Evolutionary conservation across 2,797 vertebrate species (phyloP), one percentile per base, ranked within the genome.

Genomic region (Enteromius afrohamiltoni): DNA sequence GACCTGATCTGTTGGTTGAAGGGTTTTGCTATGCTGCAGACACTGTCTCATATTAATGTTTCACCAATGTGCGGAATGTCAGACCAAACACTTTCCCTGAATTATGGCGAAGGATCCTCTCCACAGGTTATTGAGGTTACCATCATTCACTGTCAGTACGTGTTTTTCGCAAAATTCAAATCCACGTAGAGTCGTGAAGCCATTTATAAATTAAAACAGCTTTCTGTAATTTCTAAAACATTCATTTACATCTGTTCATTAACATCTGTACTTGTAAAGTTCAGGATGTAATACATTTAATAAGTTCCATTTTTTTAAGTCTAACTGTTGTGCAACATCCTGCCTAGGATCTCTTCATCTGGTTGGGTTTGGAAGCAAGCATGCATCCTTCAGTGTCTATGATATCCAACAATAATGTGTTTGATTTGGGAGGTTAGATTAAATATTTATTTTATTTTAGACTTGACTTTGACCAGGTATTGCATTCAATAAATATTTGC

Each of bases 51-150:
- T 83, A 77, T 79, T 70, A 86, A 79, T 51, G 74, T 87, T 79
- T 78, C 83, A 85, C 79, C 79, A 60, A 71, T 53, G 60, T 79
- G 79, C 10, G 62, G 68, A 80, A 88, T 85, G 82, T 73, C 71
- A 80, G 78, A 77, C 75, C 53, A 86, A 87, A 83, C 80, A 81
- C 76, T 60, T 83, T 82, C 58, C 23, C 40, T 76, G 23, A 49
- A 42, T 84, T 75, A 86, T 58, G 21, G 82, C 37, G 37, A 74
- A 69, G n/a, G 51, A 71, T 67, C 70, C 62, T 73, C 58, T 82
- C 68, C 68, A 82, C 49, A 69, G 53, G 62, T 85, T 55, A 82
- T 76, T 60, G 78, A 83, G 77, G 71, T 67, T 62, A 42, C 10
- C 19, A 76, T 70, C 70, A 17, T n/a, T 87, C 75, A 81, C 37